These are phyloP conservation scores for Prosapia bicincta DNA, from an alignment of 2,888 invertebrate genomes.

Conservation along the genomic window DNA sequence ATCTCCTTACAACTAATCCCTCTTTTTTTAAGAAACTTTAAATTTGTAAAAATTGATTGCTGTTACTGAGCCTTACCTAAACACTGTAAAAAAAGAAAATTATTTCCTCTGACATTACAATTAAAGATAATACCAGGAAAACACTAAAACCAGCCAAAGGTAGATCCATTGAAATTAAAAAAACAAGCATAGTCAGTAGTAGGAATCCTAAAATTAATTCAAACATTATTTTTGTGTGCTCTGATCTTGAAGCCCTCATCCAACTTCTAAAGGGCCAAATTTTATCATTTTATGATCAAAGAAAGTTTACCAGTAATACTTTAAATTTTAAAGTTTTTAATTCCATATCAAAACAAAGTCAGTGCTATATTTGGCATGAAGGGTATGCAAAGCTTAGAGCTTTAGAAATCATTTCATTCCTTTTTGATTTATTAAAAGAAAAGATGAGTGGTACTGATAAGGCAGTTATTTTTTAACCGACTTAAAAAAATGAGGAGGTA, in stretches of 20 bases:
- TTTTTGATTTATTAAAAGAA: slow-evolving; percentile 9
- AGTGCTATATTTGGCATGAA: slow-evolving; percentile 15
- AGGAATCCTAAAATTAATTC: neutral
- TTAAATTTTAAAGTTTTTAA: slow-evolving; percentile 4
- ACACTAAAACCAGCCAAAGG: no score
- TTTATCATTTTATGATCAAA: slow-evolving; percentile 7
- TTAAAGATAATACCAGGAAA: no score
- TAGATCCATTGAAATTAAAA: no score
- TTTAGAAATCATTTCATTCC: slow-evolving; percentile 13
- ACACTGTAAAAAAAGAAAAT: no score
- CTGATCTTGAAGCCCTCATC: neutral
- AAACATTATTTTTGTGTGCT: neutral
- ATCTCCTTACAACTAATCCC: no score
- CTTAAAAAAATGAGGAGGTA: no score
- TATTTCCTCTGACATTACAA: no score
- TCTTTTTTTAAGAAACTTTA: no score
- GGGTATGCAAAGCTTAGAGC: slow-evolving; percentile 11
- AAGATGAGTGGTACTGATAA: slow-evolving; percentile 10
- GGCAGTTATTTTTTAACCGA: neutral
- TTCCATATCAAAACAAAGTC: neutral
- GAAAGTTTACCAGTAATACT: neutral
- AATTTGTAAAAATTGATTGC: no score
- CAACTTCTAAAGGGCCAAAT: neutral
- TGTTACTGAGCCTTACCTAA: no score
- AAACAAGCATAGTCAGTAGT: neutral